Evolutionary conservation across 1,140 invertebrate species (phyloP), one percentile per base, ranked within the genome.

Genomic region (Littorina saxatilis): DNA sequence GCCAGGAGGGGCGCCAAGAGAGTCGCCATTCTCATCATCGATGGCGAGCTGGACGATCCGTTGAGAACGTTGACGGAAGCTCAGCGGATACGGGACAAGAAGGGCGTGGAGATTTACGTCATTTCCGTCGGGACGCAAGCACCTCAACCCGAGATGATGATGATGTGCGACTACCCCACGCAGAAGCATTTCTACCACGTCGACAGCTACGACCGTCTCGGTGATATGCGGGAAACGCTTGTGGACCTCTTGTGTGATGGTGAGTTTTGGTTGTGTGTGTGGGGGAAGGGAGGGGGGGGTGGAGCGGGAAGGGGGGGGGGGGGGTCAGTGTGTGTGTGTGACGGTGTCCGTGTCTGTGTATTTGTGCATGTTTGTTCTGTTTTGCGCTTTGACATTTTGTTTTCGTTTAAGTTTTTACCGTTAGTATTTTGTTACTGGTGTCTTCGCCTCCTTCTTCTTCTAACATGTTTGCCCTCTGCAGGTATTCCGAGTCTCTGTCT

Each of bases 51-150:
- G 40, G 85, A 87, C 13, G 73, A 88, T 13, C 89, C 87, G 1
- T 13, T 88, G 23, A 85, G 83, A 43, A 85, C 87, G 3, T 76
- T 90, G 29, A 75, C 81, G 4, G 88, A 90, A 72, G 95, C 88
- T 2, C 75, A 85, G 40, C 74, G 79, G n/a, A 88, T 88, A 0
- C 81, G 85, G 37, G 66, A 81, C 27, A 87, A 85, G 13, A 80
- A 83, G 15, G 89, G 88, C 20, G 82, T 90, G 7, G 89, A 90
- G 83, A 85, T 89, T 20, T 88, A 83, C 68, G 84, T 89, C 0
- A 83, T 89, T 29, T 82, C 85, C n/a, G 87, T 90, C 40, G 87
- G 89, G 1, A 78, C 83, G 13, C 81, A 79, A 15, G 50, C 74
- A 23, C 83, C 84, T 11, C 85, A 89, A 68, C 76, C 85, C 23